phyloP scores from a whole-genome alignment of 2,888 invertebrate species.

The Hesperia comma region DNA sequence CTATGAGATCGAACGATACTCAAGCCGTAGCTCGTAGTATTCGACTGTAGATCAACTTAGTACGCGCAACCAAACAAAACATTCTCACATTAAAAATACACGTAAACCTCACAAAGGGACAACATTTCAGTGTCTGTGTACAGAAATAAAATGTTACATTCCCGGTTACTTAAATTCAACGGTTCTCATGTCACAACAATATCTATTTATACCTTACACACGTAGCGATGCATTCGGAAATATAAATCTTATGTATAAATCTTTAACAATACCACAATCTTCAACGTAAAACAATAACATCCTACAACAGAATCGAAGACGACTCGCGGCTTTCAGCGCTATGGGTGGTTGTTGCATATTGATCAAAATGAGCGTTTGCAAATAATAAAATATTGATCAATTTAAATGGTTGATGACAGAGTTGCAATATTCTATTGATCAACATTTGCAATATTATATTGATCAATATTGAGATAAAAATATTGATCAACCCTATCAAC shows the following conservation, averaged over 20 bases:
- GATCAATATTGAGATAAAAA: neutral
- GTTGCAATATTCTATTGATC: too few species aligned
- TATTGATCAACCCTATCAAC: neutral
- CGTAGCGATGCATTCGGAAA: conserved; percentile 18
- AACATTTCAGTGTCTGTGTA: too few species aligned
- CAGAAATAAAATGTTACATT: too few species aligned
- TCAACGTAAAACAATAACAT: conserved; percentile 33
- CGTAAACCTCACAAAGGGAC: too few species aligned
- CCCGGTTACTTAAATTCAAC: neutral
- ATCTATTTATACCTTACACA: neutral
- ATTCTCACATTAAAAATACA: too few species aligned
- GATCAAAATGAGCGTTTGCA: neutral
- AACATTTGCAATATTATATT: neutral
- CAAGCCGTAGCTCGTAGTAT: neutral
- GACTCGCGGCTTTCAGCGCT: neutral
- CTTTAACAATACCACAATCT: conserved; percentile 33
- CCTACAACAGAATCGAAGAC: conserved; percentile 17
- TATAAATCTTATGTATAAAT: conserved; percentile 31
- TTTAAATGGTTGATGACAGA: too few species aligned
- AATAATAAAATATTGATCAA: too few species aligned
- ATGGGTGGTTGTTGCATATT: neutral
- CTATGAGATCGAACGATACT: conserved; percentile 39
- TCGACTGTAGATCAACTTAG: neutral
- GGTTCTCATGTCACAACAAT: neutral
- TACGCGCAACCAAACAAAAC: too few species aligned